Base-by-base conservation (phyloP, 2,888 invertebrate species). In the Pilophorus perplexus region DNA sequence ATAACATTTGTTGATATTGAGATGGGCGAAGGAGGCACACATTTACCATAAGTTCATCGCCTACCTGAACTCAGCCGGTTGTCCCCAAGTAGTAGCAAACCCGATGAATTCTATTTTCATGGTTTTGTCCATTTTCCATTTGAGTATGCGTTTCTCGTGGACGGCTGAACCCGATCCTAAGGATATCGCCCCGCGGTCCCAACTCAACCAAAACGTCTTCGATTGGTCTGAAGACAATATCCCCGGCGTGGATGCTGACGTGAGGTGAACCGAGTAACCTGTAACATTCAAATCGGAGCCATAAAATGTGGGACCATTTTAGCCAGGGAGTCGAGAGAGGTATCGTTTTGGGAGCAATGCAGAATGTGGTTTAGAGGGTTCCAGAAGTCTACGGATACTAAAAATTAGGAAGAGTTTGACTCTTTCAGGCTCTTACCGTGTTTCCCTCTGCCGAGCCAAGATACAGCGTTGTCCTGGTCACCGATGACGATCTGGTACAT, bases 201-300 rank as follows among this genome's bases (percentile, higher is more conserved):
- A 85, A 75, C 82, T 83, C n/a, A 85, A 80, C 85, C 85, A 85
- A 79, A 84, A 85, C 0, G 84, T 83, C 68, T 82, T 81, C 80
- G 84, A 85, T 0, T 81, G 78, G 27, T 68, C 80, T 69, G 81
- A 80, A 0, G 83, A 82, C 20, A 85, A 79, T 5, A 81, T 80
- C 57, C 80, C 81, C 0, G 83, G 82, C 28, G 84, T 84, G 64
- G 81, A 79, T 0, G 80, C 80, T 68, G 82, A 83, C 16, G 81
- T 80, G 60, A 85, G 74, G 71, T 84, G 85, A 10, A 85, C 83
- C 38, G 84, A 84, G 72, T 84, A 84, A 0, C 83, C 85, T 85
- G 76, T 18, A 77, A 77, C 66, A 18, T 12, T n/a, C n/a, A n/a
- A n/a, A n/a, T n/a, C n/a, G n/a, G n/a, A n/a, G n/a, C n/a, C n/a